Evolutionary conservation across 92 coral and sea anemone genomes (phyloP), one percentile per base, ranked within the genome.

Genomic region (Zoanthus solanderi): DNA sequence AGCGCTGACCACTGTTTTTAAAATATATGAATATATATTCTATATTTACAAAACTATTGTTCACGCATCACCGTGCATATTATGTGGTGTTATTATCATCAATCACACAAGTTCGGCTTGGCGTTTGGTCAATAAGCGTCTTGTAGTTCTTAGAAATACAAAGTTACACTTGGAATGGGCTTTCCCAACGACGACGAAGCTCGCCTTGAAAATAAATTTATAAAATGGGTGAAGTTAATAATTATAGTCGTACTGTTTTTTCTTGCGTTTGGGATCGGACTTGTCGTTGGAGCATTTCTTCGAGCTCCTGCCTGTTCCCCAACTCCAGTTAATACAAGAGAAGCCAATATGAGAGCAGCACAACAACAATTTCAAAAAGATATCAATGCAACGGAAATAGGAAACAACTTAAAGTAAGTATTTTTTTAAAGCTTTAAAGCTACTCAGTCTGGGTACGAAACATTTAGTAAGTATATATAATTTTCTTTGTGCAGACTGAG

Each of bases 261-360:
- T 13, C 60, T 81, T 6, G 85, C 75, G 45, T 81, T 81, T 46
- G 85, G 61, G 18, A 81, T 81, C 45, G 85, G 85, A 12, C 85
- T 81, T 23, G 18, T 81, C 47, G 85, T 81, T 4, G 85, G 85
- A 81, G 85, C 85, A 4, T 81, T 66, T 81, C 58, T 81, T 37
- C 75, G 85, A 13, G 13, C 85, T 45, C 85, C 75, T 0, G 44
- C 85, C 6, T 81, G 85, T 14, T 44, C 23, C 23, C 23, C 75
- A 11, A 65, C 61, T 77, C 82, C 66, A 6, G 45, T 32, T 10
- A 45, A 47, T 44, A 28, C 46, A 11, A 81, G 85, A 81, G 75
- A 81, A 30, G 74, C 85, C 23, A 2, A 45, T 10, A 61, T 46
- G 4, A 34, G 6, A n/a, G 75, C 58, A 48, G 85, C 85, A 9